Percentiles rank a stretch among this genome's conserved stretches.
phyloP scores from a whole-genome alignment of 2,888 invertebrate genomes.

The Arenicola marina region DNA sequence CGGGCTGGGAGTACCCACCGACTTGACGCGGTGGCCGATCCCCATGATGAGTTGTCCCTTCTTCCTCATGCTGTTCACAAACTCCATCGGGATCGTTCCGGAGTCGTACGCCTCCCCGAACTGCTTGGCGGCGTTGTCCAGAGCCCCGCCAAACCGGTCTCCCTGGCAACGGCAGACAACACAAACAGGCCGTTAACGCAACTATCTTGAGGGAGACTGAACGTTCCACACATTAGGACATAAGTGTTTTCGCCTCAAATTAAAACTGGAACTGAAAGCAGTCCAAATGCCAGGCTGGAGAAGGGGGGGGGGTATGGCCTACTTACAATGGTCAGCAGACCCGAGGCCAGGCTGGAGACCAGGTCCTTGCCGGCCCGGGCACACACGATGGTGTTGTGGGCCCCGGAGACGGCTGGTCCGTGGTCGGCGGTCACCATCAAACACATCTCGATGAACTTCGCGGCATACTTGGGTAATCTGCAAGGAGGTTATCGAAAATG shows the following conservation, averaged over 20 bases:
- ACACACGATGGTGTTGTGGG: slow-evolving; percentile 98
- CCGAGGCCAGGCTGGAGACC: slow-evolving; percentile 93
- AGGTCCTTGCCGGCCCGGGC: slow-evolving; percentile 97
- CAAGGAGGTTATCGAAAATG: slow-evolving; percentile 1
- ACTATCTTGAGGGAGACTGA: too few species aligned
- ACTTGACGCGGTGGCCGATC: slow-evolving; percentile 88
- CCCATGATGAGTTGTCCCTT: slow-evolving; percentile 99
- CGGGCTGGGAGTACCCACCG: slow-evolving; percentile 62
- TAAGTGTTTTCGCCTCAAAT: too few species aligned
- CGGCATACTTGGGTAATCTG: slow-evolving; percentile 88
- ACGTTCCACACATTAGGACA: too few species aligned
- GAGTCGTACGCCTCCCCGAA: slow-evolving; percentile 96
- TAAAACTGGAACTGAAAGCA: too few species aligned
- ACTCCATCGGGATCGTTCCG: slow-evolving; percentile 94
- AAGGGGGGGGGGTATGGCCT: too few species aligned
- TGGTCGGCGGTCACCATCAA: slow-evolving; percentile 95
- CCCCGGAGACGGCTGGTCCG: slow-evolving; percentile 97
- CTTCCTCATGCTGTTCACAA: slow-evolving; percentile 96
- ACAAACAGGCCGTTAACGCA: too few species aligned
- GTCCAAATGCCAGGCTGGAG: too few species aligned
- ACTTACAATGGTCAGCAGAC: slow-evolving; percentile 93
- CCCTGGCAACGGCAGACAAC: too few species aligned
- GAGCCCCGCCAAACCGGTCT: slow-evolving; percentile 96
- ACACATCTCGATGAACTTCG: slow-evolving; percentile 98
- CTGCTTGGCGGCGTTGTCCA: slow-evolving; percentile 96